These are phyloP conservation scores for Tigriopus japonicus DNA, from an alignment of 1,140 invertebrate genomes.

Conservation along the genomic window DNA sequence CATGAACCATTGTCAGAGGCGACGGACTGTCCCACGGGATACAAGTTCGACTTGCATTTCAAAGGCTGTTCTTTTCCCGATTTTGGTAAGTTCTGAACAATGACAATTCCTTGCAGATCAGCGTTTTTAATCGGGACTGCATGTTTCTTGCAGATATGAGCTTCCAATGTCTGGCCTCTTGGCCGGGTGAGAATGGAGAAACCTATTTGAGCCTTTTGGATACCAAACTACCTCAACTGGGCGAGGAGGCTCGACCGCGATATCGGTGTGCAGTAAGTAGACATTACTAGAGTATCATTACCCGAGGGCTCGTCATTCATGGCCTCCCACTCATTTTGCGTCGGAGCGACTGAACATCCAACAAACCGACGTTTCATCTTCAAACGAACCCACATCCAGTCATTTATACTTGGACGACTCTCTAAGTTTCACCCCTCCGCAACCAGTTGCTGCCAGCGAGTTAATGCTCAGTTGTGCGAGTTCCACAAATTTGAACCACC, in stretches of 20 bases:
- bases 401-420: too few species aligned
- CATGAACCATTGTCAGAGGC: slow-evolving; percentile 31
- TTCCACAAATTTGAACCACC: too few species aligned
- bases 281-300: neutral
- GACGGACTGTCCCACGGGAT: slow-evolving; percentile 7
- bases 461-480: too few species aligned
- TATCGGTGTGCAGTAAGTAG: slow-evolving; percentile 47
- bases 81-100: slow-evolving; percentile 2
- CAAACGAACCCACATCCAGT: too few species aligned
- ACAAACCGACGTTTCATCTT: too few species aligned
- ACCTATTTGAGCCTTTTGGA: slow-evolving; percentile 13
- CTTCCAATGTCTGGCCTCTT: slow-evolving; percentile 12
- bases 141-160: slow-evolving; percentile 8
- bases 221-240: slow-evolving; percentile 14
- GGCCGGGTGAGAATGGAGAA: slow-evolving; percentile 9
- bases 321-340: too few species aligned
- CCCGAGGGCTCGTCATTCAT: too few species aligned
- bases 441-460: too few species aligned
- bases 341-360: too few species aligned
- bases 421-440: too few species aligned
- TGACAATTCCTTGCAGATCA: neutral
- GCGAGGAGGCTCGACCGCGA: slow-evolving; percentile 27
- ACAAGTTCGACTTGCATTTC: slow-evolving; percentile 12
- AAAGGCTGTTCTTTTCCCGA: slow-evolving; percentile 10
- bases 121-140: neutral